These are phyloP conservation scores for Ferdinandea cuprea DNA, from an alignment of 2,888 invertebrate species.

Conservation along the genomic window DNA sequence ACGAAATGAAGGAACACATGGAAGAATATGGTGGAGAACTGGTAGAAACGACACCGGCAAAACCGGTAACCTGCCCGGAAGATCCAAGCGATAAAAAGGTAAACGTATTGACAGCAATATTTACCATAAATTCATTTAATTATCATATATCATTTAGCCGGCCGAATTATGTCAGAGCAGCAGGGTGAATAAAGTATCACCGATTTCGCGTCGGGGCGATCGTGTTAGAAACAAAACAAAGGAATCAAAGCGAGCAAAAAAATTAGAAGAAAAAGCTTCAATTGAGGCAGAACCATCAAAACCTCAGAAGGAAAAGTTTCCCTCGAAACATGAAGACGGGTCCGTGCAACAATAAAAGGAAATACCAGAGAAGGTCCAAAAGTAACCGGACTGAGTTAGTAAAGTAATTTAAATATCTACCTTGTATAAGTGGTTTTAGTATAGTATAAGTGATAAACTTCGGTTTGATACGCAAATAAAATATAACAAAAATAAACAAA, in stretches of 20 bases:
- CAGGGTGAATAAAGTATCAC: slow-evolving; percentile 85
- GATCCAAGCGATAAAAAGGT: slow-evolving; percentile 72
- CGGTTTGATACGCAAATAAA: neutral
- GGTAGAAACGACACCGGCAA: neutral
- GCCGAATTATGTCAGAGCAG: slow-evolving; percentile 84
- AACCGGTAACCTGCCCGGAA: slow-evolving; percentile 62
- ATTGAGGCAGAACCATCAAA: slow-evolving; percentile 69
- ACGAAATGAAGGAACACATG: slow-evolving; percentile 82
- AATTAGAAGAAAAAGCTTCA: slow-evolving; percentile 64
- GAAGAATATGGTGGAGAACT: slow-evolving; percentile 76
- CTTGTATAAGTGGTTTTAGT: too few species aligned
- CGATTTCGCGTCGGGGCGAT: slow-evolving; percentile 85
- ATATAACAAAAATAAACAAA: neutral
- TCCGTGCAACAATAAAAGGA: slow-evolving; percentile 85
- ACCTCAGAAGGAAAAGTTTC: slow-evolving; percentile 66
- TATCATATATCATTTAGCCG: slow-evolving; percentile 69
- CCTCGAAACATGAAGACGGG: slow-evolving; percentile 83
- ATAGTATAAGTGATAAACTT: neutral
- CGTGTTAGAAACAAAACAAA: slow-evolving; percentile 86
- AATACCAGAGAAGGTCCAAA: slow-evolving; percentile 77
- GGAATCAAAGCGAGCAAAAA: slow-evolving; percentile 79
- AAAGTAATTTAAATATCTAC: neutral
- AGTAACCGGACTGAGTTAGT: slow-evolving; percentile 33
- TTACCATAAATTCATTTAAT: neutral
- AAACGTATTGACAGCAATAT: neutral